Evolutionary conservation across 2,113 vertebrate species (phyloP).

Genomic region (Microcebus tavaratra): DNA sequence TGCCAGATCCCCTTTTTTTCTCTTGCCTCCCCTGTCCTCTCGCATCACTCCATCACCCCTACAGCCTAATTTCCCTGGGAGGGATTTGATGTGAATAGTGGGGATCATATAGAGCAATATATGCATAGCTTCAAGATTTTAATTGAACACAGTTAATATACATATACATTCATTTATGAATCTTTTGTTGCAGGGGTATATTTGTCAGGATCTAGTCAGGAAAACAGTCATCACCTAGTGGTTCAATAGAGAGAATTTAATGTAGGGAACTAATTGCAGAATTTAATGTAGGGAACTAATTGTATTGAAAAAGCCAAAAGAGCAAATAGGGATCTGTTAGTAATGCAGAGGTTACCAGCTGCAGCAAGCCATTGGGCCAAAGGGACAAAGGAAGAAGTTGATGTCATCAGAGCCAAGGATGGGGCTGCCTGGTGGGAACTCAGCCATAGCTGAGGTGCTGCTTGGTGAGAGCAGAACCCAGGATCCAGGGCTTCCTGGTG

Average conservation of each 20-base stretch:
- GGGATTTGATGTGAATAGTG: background rate
- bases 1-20: background rate
- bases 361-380: background rate
- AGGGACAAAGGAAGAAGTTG: background rate
- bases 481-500: background rate
- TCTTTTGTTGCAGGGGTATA: background rate
- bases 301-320: background rate
- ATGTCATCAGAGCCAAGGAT: background rate
- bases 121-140: background rate
- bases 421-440: background rate
- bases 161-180: background rate
- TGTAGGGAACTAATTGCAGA: background rate
- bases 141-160: background rate
- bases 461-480: background rate
- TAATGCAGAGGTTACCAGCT: background rate
- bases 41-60: background rate
- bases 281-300: background rate
- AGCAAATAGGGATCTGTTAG: background rate
- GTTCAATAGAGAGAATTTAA: background rate
- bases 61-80: background rate
- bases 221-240: background rate
- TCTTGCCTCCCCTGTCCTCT: background rate
- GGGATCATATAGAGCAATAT: background rate
- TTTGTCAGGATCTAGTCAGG: background rate
- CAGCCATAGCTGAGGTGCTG: background rate